phyloP scores from a whole-genome alignment of 2,797 vertebrate genomes.

The Cetoscarus ocellatus region DNA sequence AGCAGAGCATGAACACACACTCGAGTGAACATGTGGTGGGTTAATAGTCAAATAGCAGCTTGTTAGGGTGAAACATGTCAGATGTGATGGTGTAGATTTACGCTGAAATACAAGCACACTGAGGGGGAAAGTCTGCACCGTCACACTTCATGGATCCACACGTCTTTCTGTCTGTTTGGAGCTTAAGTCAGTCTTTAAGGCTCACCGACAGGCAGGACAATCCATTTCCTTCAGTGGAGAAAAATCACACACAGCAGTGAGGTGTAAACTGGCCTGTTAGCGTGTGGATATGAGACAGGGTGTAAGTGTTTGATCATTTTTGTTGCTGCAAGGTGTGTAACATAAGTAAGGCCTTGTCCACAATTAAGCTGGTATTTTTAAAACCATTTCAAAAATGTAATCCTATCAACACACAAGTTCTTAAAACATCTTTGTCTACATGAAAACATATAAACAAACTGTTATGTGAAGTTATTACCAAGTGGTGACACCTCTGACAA shows the following conservation, averaged over 20 bases:
- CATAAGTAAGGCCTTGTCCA: no score
- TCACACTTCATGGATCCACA: background rate
- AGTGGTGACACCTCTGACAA: no score
- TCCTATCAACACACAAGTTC: no score
- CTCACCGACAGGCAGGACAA: background rate
- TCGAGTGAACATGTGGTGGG: background rate
- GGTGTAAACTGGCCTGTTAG: background rate
- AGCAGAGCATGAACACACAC: slow-evolving; percentile 15
- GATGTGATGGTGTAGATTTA: background rate
- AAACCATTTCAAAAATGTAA: no score
- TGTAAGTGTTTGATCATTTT: no score
- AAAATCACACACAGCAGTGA: slow-evolving; percentile 1
- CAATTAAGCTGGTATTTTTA: no score
- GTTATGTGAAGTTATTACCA: no score
- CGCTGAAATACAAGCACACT: background rate
- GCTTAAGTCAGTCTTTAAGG: background rate
- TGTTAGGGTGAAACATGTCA: slow-evolving; percentile 13
- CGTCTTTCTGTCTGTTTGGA: background rate
- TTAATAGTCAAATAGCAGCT: slow-evolving; percentile 25
- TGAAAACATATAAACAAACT: no score
- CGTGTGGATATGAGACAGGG: background rate
- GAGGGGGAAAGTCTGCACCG: background rate
- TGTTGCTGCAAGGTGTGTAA: no score
- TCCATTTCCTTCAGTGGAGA: background rate
- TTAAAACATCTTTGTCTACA: no score